phyloP scores from a whole-genome alignment of 2,113 vertebrate genomes.

The Mormoops blainvillei region DNA sequence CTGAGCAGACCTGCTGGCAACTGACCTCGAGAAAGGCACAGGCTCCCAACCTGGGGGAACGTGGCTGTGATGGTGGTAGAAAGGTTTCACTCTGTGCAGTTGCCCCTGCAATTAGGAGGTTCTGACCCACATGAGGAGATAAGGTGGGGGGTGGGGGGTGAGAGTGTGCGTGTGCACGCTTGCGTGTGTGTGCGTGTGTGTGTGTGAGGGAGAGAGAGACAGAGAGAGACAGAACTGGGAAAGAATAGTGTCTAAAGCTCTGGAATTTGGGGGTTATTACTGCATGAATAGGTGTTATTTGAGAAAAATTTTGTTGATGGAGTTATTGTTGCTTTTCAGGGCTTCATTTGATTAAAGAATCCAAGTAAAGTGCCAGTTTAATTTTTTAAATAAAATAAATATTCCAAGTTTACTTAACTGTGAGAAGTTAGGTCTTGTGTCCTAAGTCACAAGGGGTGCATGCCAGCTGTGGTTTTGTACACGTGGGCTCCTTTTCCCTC shows the following conservation, averaged over 20 bases:
- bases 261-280: neutral
- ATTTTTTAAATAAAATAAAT: neutral
- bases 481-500: fast-evolving
- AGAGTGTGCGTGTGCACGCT: neutral
- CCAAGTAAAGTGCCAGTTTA: neutral
- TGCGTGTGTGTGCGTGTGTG: neutral
- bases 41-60: neutral
- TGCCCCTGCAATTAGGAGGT: neutral
- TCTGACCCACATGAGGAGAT: neutral
- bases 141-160: no score
- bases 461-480: neutral
- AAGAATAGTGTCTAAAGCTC: neutral
- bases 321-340: neutral
- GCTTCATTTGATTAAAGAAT: neutral
- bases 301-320: neutral
- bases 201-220: neutral
- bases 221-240: neutral
- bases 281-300: neutral
- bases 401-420: neutral
- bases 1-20: neutral
- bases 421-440: neutral
- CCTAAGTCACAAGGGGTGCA: neutral
- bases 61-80: neutral
- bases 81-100: neutral
- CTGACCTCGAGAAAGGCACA: fast-evolving